Evolutionary conservation across 2,113 vertebrate species (phyloP).

Genomic region (Fulmarus glacialis): DNA sequence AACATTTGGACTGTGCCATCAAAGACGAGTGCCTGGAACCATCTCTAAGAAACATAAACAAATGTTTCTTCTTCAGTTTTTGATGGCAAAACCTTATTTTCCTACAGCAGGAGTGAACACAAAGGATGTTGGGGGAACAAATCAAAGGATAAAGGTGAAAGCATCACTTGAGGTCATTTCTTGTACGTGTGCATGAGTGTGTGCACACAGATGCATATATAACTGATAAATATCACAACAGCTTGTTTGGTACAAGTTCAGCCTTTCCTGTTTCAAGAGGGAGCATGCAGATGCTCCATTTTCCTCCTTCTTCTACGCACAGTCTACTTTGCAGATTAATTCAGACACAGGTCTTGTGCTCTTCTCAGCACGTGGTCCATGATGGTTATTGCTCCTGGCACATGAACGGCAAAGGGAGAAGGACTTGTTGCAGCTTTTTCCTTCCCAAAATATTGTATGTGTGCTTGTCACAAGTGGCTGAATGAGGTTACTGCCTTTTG

Average conservation of each 20-base stretch:
- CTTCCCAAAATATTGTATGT: background rate
- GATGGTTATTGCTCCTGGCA: background rate
- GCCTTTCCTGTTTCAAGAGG: background rate
- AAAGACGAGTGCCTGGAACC: background rate
- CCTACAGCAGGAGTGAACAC: background rate
- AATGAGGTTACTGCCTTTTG: background rate
- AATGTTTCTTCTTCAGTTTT: background rate
- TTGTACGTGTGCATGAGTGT: accelerated
- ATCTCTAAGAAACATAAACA: background rate
- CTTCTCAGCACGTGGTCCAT: background rate
- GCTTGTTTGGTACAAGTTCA: background rate
- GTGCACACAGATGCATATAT: too few relatives aligned
- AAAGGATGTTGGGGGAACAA: background rate
- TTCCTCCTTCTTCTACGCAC: background rate
- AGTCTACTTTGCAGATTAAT: background rate
- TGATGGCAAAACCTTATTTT: background rate
- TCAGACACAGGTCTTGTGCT: background rate
- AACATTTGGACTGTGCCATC: background rate
- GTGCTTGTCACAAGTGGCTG: background rate
- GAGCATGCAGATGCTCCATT: background rate
- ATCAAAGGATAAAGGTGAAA: background rate
- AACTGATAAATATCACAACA: background rate
- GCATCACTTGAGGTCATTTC: background rate
- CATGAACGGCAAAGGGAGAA: background rate
- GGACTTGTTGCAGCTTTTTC: background rate